Evolutionary conservation across 2,888 invertebrate genomes (phyloP).

Genomic region (Plusia festucae): DNA sequence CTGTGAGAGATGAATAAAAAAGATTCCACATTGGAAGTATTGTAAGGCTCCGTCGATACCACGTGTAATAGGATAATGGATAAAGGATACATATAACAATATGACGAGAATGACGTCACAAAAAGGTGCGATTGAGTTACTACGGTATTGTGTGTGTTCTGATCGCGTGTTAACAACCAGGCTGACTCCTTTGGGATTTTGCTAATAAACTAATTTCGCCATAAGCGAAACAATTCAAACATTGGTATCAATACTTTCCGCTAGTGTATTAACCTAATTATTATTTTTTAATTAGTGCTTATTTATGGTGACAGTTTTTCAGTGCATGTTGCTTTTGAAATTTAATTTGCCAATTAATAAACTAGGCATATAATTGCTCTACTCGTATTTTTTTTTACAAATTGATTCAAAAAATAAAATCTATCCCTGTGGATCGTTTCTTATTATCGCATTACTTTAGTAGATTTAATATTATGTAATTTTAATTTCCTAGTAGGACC

Average conservation of each 20-base stretch:
- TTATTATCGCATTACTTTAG: too few species aligned
- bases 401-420: too few species aligned
- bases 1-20: too few species aligned
- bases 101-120: slow-evolving; percentile 32
- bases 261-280: slow-evolving; percentile 69
- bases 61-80: too few species aligned
- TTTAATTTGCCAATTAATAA: background rate
- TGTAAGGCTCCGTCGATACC: too few species aligned
- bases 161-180: slow-evolving; percentile 57
- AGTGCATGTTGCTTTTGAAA: slow-evolving; percentile 24
- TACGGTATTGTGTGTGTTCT: slow-evolving; percentile 18
- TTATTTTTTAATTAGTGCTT: slow-evolving; percentile 58
- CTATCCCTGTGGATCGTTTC: too few species aligned
- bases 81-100: too few species aligned
- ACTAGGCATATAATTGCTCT: too few species aligned
- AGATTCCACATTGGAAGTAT: too few species aligned
- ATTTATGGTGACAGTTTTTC: slow-evolving; percentile 54
- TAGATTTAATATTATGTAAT: too few species aligned
- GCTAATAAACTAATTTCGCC: slow-evolving; percentile 67
- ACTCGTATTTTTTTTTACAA: background rate
- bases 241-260: slow-evolving; percentile 53
- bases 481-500: too few species aligned
- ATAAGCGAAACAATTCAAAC: slow-evolving; percentile 31
- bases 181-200: slow-evolving; percentile 56
- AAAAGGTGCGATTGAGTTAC: slow-evolving; percentile 39